phyloP scores from a whole-genome alignment of 2,888 invertebrate genomes.

The Drosophila imparisetae region DNA sequence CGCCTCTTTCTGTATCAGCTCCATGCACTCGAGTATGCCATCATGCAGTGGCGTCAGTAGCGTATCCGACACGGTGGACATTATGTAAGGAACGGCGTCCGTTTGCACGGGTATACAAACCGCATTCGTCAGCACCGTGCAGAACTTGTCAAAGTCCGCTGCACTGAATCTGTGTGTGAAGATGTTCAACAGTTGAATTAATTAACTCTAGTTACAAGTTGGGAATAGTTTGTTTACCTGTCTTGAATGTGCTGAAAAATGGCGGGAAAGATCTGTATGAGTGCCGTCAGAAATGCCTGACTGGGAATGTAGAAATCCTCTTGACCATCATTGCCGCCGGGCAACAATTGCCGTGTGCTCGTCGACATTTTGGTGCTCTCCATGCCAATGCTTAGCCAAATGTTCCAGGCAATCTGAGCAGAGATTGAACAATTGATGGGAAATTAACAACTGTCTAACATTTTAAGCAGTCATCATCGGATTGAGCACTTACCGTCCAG shows the following conservation, averaged over 20 bases:
- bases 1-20: slow-evolving; percentile 92
- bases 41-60: slow-evolving; percentile 93
- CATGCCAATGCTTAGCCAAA: slow-evolving; percentile 95
- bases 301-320: slow-evolving; percentile 93
- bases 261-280: slow-evolving; percentile 97
- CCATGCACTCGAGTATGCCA: slow-evolving; percentile 93
- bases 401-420: slow-evolving; percentile 89
- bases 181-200: background rate
- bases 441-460: background rate
- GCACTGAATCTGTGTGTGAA: slow-evolving; percentile 76
- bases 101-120: slow-evolving; percentile 92
- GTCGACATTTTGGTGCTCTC: slow-evolving; percentile 88
- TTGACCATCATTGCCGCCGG: slow-evolving; percentile 71
- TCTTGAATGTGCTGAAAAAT: slow-evolving; percentile 95
- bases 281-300: slow-evolving; percentile 96
- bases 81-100: slow-evolving; percentile 92
- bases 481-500: slow-evolving; percentile 87
- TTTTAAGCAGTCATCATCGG: background rate
- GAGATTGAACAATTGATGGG: background rate
- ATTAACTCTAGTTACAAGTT: background rate
- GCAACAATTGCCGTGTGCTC: slow-evolving; percentile 38
- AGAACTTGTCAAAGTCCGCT: slow-evolving; percentile 91
- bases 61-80: slow-evolving; percentile 92
- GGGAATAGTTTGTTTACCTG: slow-evolving; percentile 85
- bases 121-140: slow-evolving; percentile 90